A percentile compares a stretch with the other conserved stretches of the same genome.
Evolutionary conservation across 2,797 vertebrate genomes (phyloP).

Genomic region (Chromobotia macracanthus): DNA sequence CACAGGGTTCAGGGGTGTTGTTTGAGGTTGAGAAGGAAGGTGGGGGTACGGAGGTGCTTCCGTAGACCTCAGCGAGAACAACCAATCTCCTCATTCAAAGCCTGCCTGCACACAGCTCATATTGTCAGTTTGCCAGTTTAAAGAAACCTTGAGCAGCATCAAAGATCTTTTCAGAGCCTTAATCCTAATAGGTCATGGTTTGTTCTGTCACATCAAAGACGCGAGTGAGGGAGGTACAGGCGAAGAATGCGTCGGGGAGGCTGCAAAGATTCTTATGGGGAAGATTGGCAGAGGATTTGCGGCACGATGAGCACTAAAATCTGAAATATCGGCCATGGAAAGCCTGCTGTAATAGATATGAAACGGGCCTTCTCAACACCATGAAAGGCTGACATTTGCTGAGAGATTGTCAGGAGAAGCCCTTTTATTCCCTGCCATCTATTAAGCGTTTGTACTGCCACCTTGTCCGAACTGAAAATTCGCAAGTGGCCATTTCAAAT

Average conservation of each 20-base stretch:
- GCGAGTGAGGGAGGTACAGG: constrained; percentile 75
- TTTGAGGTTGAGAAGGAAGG: constrained; percentile 33
- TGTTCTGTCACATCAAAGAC: constrained; percentile 88
- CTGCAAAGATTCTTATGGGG: constrained; percentile 84
- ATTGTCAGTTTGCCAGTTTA: constrained; percentile 85
- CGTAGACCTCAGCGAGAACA: constrained; percentile 77
- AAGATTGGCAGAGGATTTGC: constrained; percentile 89
- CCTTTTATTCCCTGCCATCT: constrained; percentile 81
- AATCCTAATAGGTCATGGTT: constrained; percentile 88
- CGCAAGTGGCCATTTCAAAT: constrained; percentile 78
- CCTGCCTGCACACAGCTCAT: constrained; percentile 83
- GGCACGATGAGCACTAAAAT: constrained; percentile 79
- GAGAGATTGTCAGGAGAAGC: constrained; percentile 84
- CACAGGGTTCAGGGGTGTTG: constrained; percentile 46
- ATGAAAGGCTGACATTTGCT: constrained; percentile 87
- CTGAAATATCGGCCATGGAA: constrained; percentile 84
- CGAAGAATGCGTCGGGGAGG: constrained; percentile 75
- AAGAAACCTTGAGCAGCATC: constrained; percentile 86
- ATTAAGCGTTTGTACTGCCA: constrained; percentile 82
- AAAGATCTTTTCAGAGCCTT: constrained; percentile 89
- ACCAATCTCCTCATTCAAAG: constrained; percentile 84
- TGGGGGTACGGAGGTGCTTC: constrained; percentile 59
- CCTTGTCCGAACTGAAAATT: constrained; percentile 80
- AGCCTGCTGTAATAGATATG: constrained; percentile 88
- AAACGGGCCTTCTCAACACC: constrained; percentile 85